A percentile compares a stretch with the other conserved stretches of the same genome.
phyloP scores from a whole-genome alignment of 1,140 invertebrate genomes.

The Papilio machaon region DNA sequence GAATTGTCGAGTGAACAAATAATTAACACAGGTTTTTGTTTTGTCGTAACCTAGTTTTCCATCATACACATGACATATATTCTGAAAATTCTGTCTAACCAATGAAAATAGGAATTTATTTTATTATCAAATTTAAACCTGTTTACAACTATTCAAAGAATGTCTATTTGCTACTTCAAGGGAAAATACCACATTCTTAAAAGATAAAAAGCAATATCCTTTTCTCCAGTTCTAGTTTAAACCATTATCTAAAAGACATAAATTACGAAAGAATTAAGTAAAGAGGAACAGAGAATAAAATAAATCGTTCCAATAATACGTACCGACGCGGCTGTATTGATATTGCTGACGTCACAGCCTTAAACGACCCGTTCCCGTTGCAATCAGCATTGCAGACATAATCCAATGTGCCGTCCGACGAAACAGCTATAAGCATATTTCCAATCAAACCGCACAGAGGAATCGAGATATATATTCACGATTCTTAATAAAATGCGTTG shows the following conservation, averaged over 20 bases:
- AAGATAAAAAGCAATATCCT: background rate
- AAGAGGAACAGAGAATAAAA: slow-evolving; percentile 19
- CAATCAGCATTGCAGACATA: slow-evolving; percentile 60
- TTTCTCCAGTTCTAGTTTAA: background rate
- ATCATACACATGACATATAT: background rate
- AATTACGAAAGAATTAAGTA: slow-evolving; percentile 35
- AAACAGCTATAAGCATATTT: slow-evolving; percentile 71
- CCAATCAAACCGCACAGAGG: slow-evolving; percentile 68
- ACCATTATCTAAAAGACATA: slow-evolving; percentile 33
- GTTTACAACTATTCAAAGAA: no score
- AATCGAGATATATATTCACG: slow-evolving; percentile 61
- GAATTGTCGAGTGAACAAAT: slow-evolving; percentile 12
- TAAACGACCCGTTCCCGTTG: slow-evolving; percentile 41
- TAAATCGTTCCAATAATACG: slow-evolving; percentile 35
- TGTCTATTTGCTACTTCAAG: no score
- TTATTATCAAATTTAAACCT: no score
- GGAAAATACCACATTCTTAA: background rate
- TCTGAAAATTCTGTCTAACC: no score
- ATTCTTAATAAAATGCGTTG: slow-evolving; percentile 76
- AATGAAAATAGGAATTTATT: no score
- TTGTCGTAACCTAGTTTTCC: background rate
- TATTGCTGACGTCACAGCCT: slow-evolving; percentile 33
- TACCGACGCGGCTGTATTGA: slow-evolving; percentile 6
- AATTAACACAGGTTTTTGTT: background rate
- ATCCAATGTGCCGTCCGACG: slow-evolving; percentile 54